These are phyloP conservation scores for Lepeophtheirus nordmannii DNA, from an alignment of 2,888 invertebrate genomes.

Conservation along the genomic window DNA sequence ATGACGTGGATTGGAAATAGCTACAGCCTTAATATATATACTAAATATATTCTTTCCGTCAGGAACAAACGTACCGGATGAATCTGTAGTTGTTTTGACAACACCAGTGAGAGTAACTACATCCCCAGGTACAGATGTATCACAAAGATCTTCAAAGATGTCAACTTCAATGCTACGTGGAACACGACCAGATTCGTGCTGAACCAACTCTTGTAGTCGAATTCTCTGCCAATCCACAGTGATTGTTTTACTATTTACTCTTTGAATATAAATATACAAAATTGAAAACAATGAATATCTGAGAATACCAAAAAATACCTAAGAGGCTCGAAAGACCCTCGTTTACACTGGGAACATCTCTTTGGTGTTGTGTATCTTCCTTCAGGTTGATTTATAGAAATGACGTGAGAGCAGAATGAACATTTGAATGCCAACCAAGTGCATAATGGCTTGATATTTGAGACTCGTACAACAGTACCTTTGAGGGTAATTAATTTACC, in stretches of 20 bases:
- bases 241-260: conserved; percentile 44
- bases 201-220: conserved; percentile 56
- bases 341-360: conserved; percentile 43
- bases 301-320: conserved; percentile 32
- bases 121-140: conserved; percentile 65
- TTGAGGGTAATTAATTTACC: conserved; percentile 60
- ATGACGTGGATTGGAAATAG: conserved; percentile 13
- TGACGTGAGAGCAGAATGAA: conserved; percentile 47
- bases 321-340: conserved; percentile 46
- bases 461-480: conserved; percentile 68
- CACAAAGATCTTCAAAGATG: conserved; percentile 63
- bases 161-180: conserved; percentile 72
- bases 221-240: conserved; percentile 64
- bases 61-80: background rate
- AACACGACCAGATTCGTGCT: conserved; percentile 46
- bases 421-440: conserved; percentile 65
- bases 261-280: conserved; percentile 29
- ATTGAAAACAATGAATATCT: conserved; percentile 38
- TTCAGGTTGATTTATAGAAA: conserved; percentile 49
- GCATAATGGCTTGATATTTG: conserved; percentile 54
- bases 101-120: conserved; percentile 70
- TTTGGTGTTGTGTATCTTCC: conserved; percentile 46
- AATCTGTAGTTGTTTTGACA: conserved; percentile 46
- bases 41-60: background rate
- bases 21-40: background rate